Evolutionary conservation across 2,113 vertebrate genomes (phyloP).

Genomic region (Brevimyrus niger): DNA sequence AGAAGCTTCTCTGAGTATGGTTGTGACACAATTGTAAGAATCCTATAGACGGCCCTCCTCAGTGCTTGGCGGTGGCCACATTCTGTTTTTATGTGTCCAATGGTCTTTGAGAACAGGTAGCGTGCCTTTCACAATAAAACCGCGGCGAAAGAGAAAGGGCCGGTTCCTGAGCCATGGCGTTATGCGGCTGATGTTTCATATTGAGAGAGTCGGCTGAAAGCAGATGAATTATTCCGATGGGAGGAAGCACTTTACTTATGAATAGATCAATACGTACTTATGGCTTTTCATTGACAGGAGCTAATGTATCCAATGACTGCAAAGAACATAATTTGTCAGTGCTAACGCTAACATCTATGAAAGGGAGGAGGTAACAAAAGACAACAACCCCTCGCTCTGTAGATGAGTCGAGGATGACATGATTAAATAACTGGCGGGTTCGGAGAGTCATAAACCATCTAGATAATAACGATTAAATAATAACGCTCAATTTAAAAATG

Average conservation of each 20-base stretch:
- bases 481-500: not conserved
- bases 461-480: not conserved
- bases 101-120: not conserved
- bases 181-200: not conserved
- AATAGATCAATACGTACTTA: not conserved
- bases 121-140: not conserved
- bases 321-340: not conserved
- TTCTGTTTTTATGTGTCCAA: not conserved
- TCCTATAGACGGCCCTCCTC: not conserved
- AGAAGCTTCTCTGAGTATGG: not conserved
- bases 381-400: not conserved
- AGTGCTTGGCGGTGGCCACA: not conserved
- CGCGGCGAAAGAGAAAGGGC: not conserved
- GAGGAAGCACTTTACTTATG: not conserved
- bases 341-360: not conserved
- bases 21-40: not conserved
- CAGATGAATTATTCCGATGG: not conserved
- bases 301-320: not conserved
- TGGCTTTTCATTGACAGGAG: not conserved
- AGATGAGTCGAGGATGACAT: not conserved
- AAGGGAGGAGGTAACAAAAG: not conserved
- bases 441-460: not conserved
- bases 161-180: not conserved
- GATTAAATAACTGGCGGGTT: not conserved
- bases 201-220: not conserved